phyloP scores from a whole-genome alignment of 2,888 invertebrate species.

The Agonopterix arenella region DNA sequence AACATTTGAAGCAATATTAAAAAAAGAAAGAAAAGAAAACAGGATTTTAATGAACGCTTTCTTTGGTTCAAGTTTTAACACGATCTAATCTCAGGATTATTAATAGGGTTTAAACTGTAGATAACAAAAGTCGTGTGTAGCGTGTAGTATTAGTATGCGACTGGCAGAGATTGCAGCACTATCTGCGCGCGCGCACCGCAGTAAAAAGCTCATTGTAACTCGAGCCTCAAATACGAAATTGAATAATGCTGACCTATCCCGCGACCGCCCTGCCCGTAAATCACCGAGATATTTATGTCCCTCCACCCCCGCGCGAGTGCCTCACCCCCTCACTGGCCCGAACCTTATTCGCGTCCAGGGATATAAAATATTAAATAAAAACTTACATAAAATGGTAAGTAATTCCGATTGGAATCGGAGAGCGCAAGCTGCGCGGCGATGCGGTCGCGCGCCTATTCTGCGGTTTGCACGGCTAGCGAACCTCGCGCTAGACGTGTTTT shows the following conservation, averaged over 20 bases:
- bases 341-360: constrained; percentile 59
- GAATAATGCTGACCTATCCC: constrained; percentile 78
- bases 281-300: constrained; percentile 76
- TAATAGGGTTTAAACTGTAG: constrained; percentile 47
- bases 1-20: neutral
- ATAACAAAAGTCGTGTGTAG: constrained; percentile 48
- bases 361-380: constrained; percentile 75
- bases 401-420: constrained; percentile 68
- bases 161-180: constrained; percentile 41
- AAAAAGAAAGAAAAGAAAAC: neutral
- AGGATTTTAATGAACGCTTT: constrained; percentile 16
- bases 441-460: constrained; percentile 58
- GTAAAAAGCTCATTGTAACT: constrained; percentile 74
- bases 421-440: constrained; percentile 31
- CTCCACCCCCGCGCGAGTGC: constrained; percentile 46
- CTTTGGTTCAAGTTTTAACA: constrained; percentile 31
- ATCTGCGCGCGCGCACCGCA: constrained; percentile 63
- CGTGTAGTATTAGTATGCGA: constrained; percentile 9
- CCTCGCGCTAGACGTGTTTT: constrained; percentile 10
- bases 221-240: constrained; percentile 76
- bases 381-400: constrained; percentile 70
- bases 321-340: constrained; percentile 39
- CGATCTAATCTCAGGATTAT: constrained; percentile 42
- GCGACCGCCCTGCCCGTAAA: constrained; percentile 73
- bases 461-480: constrained; percentile 47